These are phyloP conservation scores for Gymnosoma rotundatum DNA, from an alignment of 2,888 invertebrate genomes.

Conservation along the genomic window DNA sequence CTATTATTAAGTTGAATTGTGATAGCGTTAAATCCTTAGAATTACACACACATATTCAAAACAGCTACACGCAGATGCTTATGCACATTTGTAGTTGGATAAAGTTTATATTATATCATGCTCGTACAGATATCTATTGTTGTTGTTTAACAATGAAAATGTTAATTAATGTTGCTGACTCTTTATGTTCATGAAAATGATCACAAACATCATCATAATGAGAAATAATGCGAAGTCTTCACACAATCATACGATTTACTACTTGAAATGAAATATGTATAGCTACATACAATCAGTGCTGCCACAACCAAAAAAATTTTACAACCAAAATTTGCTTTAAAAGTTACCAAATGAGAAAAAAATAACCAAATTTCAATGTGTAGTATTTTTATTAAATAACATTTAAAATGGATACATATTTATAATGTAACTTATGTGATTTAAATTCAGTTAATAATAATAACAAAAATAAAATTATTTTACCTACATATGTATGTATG, in stretches of 20 bases:
- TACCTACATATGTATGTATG: too few species aligned
- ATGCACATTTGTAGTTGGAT: background rate
- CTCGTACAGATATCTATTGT: background rate
- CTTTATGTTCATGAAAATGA: constrained; percentile 20
- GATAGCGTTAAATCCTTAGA: constrained; percentile 31
- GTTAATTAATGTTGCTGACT: constrained; percentile 12
- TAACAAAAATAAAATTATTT: too few species aligned
- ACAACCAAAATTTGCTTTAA: too few species aligned
- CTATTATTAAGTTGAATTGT: too few species aligned
- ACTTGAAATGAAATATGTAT: background rate
- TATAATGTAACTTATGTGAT: too few species aligned
- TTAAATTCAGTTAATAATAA: too few species aligned
- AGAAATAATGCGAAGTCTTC: constrained; percentile 25
- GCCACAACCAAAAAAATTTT: too few species aligned
- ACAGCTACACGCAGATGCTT: background rate
- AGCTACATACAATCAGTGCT: too few species aligned
- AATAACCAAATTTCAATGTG: too few species aligned
- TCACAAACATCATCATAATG: constrained; percentile 16
- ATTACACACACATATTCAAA: background rate
- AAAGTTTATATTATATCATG: constrained; percentile 32
- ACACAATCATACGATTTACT: constrained; percentile 44
- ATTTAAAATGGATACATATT: too few species aligned
- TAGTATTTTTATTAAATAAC: too few species aligned
- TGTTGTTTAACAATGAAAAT: constrained; percentile 53
- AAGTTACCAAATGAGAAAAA: too few species aligned